Percentiles rank a stretch among this genome's conserved stretches.
Conservation (phyloP, 2,888 invertebrate genomes). For the Drosophila subsilvestris region DNA sequence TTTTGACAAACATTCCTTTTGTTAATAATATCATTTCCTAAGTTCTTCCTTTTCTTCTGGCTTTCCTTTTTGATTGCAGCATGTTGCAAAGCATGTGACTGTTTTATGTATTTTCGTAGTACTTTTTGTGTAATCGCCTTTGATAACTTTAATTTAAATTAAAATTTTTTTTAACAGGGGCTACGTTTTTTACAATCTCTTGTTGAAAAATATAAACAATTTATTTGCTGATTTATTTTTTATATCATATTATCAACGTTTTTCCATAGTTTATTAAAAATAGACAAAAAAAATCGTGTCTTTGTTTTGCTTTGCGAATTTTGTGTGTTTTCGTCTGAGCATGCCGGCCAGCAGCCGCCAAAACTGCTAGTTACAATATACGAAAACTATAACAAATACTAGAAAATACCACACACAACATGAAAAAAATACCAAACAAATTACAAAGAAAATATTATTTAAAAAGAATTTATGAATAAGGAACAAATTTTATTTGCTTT, state of each 20-base stretch:
- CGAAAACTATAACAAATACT: constrained; percentile 1
- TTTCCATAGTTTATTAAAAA: constrained; percentile 14
- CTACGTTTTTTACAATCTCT: constrained; percentile 39
- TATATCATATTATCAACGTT: constrained; percentile 27
- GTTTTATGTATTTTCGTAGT: constrained; percentile 10
- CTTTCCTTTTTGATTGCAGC: constrained; percentile 15
- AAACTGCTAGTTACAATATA: neutral
- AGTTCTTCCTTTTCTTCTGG: constrained; percentile 16
- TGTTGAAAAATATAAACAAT: constrained; percentile 52
- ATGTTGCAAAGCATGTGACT: constrained; percentile 4
- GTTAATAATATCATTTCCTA: constrained; percentile 20
- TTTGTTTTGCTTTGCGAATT: constrained; percentile 39
- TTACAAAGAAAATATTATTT: constrained; percentile 10
- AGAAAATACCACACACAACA: constrained; percentile 4
- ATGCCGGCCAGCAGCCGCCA: constrained; percentile 37
- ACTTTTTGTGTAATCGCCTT: constrained; percentile 16
- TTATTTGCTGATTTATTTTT: constrained; percentile 9
- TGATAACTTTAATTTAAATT: constrained; percentile 39
- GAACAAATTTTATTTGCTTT: constrained; percentile 54
- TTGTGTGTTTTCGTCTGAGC: constrained; percentile 26
- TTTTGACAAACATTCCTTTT: constrained; percentile 37
- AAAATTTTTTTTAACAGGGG: constrained; percentile 24
- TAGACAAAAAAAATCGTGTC: constrained; percentile 42
- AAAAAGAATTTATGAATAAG: constrained; percentile 33
- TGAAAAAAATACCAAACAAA: constrained; percentile 8